These are phyloP conservation scores for Phylloscopus whistleri DNA, from an alignment of 2,113 vertebrate genomes.

Conservation along the genomic window DNA sequence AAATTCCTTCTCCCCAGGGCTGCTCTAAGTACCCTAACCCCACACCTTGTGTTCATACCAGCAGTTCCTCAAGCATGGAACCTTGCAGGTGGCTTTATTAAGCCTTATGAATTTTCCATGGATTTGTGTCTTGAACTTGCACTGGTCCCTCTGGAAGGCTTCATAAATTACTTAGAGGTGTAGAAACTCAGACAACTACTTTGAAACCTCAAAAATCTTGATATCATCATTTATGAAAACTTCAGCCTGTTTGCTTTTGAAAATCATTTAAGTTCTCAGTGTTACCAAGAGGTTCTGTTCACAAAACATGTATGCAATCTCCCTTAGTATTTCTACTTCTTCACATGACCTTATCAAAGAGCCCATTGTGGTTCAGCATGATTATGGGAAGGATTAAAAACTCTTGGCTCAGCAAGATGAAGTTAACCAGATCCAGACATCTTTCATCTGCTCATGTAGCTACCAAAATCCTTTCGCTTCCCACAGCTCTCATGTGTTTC, in stretches of 20 bases:
- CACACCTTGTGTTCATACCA: background rate
- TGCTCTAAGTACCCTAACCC: background rate
- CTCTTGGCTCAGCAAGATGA: background rate
- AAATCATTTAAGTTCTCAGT: background rate
- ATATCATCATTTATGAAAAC: background rate
- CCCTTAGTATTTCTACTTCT: background rate
- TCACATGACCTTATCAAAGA: background rate
- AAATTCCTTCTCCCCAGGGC: background rate
- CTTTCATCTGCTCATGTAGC: background rate
- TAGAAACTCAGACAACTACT: background rate
- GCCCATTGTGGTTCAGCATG: rapidly evolving
- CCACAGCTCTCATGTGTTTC: background rate
- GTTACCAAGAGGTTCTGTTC: background rate
- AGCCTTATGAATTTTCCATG: background rate
- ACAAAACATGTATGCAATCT: background rate
- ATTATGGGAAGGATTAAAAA: background rate
- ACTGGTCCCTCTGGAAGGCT: background rate
- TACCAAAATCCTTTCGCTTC: background rate
- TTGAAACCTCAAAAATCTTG: background rate
- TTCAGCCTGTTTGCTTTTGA: background rate
- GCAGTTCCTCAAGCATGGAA: background rate
- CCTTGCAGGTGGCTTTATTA: background rate
- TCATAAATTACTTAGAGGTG: background rate
- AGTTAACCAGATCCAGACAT: background rate
- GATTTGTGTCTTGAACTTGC: rapidly evolving